Base-by-base conservation (phyloP, 2,888 invertebrate species). In the Drosophila mulleri region DNA sequence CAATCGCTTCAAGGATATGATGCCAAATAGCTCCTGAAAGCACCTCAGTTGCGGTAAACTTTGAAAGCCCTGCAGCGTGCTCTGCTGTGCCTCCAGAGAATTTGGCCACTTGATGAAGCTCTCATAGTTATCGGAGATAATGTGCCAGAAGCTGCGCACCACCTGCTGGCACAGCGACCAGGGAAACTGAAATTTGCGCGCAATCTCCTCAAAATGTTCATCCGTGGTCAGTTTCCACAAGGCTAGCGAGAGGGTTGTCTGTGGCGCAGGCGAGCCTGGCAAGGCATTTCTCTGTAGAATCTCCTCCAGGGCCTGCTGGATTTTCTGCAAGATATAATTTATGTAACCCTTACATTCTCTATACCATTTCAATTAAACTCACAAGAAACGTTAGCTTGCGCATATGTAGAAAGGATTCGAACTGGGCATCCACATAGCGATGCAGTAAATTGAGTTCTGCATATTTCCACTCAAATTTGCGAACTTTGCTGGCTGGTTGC, bases 51-150 rank as follows among this genome's bases (percentile, higher is more conserved):
- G 66, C 1, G 84, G 62, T 42, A 83, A 50, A 9, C 60, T 48
- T 16, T 85, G 83, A 39, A 91, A 91, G 3, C 84, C 88, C 4
- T 69, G 67, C 39, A 91, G 61, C 0, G 91, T 90, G 20, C 59
- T 66, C 18, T 89, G 82, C 62, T 91, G 91, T 0, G 89, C 83
- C 16, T 80, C 77, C 37, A 90, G 69, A 0, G 90, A 88, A 26
- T 88, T 91, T 4, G 92, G 92, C 92, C 92, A 92, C 66, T 91
- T 92, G 14, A 92, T 92, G 37, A 92, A 92, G n/a, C 82, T 83
- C 57, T 91, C 90, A 35, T 91, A 91, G 70, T 92, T 91, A 39
- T 91, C 90, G 0, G 92, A 92, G 41, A 92, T 89, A 2, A 91
- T 82, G 18, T 88, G 84, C 92, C 92, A 92, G 65, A 92, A 92